phyloP scores from a whole-genome alignment of 2,888 invertebrate species.

The Sericinus montela region DNA sequence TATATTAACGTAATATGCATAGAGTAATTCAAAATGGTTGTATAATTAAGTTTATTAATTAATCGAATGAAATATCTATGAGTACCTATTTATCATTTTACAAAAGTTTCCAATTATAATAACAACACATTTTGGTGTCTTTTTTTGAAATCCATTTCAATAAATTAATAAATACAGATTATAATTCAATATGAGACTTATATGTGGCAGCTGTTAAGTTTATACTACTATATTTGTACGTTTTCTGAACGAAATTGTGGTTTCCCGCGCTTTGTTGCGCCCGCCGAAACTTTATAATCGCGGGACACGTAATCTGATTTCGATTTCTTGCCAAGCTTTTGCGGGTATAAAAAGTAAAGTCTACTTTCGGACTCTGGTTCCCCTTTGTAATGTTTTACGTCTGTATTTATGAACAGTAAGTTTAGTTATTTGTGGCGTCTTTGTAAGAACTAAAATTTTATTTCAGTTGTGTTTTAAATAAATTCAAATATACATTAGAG shows the following conservation, averaged over 20 bases:
- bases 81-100: too few species aligned
- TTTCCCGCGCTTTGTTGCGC: conserved; percentile 41
- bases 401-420: conserved; percentile 35
- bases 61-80: too few species aligned
- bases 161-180: too few species aligned
- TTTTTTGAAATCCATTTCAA: too few species aligned
- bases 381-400: conserved; percentile 46
- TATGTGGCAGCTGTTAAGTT: background rate
- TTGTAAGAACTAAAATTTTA: conserved; percentile 10
- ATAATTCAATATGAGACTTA: too few species aligned
- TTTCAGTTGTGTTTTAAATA: too few species aligned
- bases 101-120: too few species aligned
- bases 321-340: conserved; percentile 64
- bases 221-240: conserved; percentile 23
- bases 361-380: conserved; percentile 43
- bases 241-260: conserved; percentile 36
- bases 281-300: conserved; percentile 63
- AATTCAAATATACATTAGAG: too few species aligned
- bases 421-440: conserved; percentile 23
- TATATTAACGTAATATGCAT: too few species aligned
- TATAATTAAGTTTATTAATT: too few species aligned
- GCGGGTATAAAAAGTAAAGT: conserved; percentile 55
- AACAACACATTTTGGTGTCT: too few species aligned
- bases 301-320: conserved; percentile 65
- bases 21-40: too few species aligned